phyloP scores from a whole-genome alignment of 2,888 invertebrate genomes.

The Eristalis tenax region DNA sequence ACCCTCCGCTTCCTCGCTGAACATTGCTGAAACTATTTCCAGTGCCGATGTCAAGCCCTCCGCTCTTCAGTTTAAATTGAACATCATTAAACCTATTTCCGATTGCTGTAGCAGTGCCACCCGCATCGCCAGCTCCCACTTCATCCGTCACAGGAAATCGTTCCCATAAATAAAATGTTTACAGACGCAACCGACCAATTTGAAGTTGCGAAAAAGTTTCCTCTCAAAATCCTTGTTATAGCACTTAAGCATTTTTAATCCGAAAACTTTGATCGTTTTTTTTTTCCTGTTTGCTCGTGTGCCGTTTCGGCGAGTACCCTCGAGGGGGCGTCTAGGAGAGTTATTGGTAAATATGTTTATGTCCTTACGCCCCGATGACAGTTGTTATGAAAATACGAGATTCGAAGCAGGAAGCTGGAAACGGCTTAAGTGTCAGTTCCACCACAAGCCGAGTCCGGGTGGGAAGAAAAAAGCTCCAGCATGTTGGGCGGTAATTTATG shows the following conservation, averaged over 20 bases:
- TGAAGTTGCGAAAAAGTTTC: slow-evolving; percentile 38
- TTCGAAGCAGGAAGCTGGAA: slow-evolving; percentile 38
- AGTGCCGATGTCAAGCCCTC: not conserved
- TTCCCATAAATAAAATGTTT: slow-evolving; percentile 59
- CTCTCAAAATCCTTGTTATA: slow-evolving; percentile 36
- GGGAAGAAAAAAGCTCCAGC: not conserved
- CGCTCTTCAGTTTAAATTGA: slow-evolving; percentile 28
- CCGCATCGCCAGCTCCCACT: not conserved
- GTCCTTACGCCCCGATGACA: slow-evolving; percentile 3
- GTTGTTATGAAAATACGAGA: slow-evolving; percentile 40
- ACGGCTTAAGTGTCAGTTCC: slow-evolving; percentile 51
- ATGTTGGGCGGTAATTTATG: slow-evolving; percentile 52
- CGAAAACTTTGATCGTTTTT: slow-evolving; percentile 57
- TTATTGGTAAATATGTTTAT: slow-evolving; percentile 60
- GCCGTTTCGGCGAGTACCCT: not conserved
- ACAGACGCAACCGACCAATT: slow-evolving; percentile 39
- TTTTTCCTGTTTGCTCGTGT: not conserved
- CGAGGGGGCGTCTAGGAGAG: slow-evolving; percentile 3
- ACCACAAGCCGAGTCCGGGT: no score
- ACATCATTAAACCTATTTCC: slow-evolving; percentile 59
- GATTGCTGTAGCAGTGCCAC: slow-evolving; percentile 10
- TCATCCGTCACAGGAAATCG: slow-evolving; percentile 20
- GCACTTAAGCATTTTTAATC: slow-evolving; percentile 58
- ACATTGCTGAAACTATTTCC: not conserved
- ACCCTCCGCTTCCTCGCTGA: not conserved